A percentile compares a stretch with the other conserved stretches of the same genome.
Evolutionary conservation across 2,797 vertebrate genomes (phyloP).

Genomic region (Linurgus olivaceus): DNA sequence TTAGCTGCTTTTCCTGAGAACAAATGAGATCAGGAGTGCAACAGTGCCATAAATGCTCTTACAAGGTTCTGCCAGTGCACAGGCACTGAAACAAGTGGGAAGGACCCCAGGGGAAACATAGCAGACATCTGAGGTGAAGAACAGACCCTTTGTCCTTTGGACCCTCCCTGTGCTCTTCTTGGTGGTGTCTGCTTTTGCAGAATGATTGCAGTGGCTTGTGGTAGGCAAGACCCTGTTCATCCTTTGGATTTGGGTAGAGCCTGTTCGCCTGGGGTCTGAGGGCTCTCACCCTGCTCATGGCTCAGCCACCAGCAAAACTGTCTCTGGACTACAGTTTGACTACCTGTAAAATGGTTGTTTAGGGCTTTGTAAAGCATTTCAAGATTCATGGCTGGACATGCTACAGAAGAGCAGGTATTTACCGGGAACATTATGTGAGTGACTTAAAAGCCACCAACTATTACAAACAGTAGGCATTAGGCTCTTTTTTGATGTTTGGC

Average conservation of each 20-base stretch:
- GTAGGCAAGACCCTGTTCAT: rapidly evolving
- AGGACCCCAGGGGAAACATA: not conserved
- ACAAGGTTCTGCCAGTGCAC: not conserved
- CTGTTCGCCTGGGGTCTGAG: not conserved
- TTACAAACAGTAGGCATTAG: not conserved
- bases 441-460: not conserved
- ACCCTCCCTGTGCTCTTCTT: not conserved
- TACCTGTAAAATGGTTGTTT: not conserved
- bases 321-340: not conserved
- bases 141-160: not conserved
- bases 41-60: not conserved
- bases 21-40: not conserved
- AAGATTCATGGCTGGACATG: not conserved
- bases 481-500: not conserved
- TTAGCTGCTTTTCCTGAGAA: not conserved
- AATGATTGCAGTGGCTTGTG: not conserved
- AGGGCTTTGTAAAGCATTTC: not conserved
- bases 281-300: not conserved
- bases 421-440: not conserved
- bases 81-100: not conserved
- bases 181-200: not conserved
- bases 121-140: not conserved
- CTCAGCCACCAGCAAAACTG: not conserved
- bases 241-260: not conserved
- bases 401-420: not conserved